phyloP scores from a whole-genome alignment of 2,888 invertebrate species.

The Troides helena region DNA sequence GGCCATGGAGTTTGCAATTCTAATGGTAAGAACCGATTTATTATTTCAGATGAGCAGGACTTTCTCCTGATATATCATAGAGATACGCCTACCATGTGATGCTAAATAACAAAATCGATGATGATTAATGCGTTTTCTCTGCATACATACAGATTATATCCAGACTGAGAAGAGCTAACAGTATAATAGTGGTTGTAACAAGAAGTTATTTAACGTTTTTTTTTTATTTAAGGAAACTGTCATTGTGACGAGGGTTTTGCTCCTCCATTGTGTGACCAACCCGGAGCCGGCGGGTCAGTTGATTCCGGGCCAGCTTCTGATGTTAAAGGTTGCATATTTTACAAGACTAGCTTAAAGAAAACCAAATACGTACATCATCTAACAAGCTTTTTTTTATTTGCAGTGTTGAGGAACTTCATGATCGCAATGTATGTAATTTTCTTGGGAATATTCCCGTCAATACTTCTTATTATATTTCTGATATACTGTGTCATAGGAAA shows the following conservation, averaged over 20 bases:
- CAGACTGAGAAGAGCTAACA: too few species aligned
- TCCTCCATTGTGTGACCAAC: conserved; percentile 90
- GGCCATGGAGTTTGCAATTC: conserved; percentile 13
- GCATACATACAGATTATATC: too few species aligned
- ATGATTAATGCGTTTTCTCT: too few species aligned
- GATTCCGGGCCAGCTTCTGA: conserved; percentile 95
- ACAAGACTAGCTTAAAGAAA: conserved; percentile 34
- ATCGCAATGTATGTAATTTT: conserved; percentile 92
- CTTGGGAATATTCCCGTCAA: conserved; percentile 89
- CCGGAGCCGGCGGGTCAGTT: conserved; percentile 93
- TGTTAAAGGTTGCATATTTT: conserved; percentile 83
- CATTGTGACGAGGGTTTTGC: conserved; percentile 95
- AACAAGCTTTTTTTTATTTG: conserved; percentile 33
- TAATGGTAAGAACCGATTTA: conserved; percentile 6
- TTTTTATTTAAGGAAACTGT: conserved; percentile 86
- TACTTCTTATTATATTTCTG: conserved; percentile 83
- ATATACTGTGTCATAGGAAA: conserved; percentile 88
- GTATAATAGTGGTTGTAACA: too few species aligned
- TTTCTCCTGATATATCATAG: too few species aligned
- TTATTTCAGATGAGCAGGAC: too few species aligned
- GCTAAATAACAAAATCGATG: too few species aligned
- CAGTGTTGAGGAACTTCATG: conserved; percentile 88
- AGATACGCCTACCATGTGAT: too few species aligned
- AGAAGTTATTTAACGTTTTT: too few species aligned
- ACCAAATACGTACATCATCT: background rate